Evolutionary conservation across 2,113 vertebrate species (phyloP).

Genomic region (Strix uralensis): DNA sequence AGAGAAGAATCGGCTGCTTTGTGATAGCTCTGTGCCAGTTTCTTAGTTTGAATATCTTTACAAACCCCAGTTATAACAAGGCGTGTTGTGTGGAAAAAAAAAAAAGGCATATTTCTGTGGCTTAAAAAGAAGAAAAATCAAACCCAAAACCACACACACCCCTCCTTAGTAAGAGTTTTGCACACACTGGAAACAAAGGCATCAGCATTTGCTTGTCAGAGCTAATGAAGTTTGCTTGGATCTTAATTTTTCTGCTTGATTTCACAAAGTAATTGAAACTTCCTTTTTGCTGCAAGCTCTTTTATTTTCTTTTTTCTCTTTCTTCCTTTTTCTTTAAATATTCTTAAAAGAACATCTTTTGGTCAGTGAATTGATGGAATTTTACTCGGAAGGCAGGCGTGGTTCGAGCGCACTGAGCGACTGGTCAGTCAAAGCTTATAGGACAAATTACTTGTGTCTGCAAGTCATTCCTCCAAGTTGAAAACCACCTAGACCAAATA

Average conservation of each 20-base stretch:
- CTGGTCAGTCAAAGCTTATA: conserved; percentile 39
- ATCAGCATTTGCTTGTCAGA: conserved; percentile 77
- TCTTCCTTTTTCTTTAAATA: neutral
- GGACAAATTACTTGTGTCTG: conserved; percentile 49
- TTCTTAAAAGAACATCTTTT: conserved; percentile 73
- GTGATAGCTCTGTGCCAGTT: neutral
- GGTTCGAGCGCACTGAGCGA: neutral
- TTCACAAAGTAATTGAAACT: conserved; percentile 85
- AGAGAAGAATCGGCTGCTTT: conserved; percentile 20
- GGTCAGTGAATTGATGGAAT: conserved; percentile 71
- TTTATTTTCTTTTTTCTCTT: too few species aligned
- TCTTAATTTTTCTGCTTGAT: conserved; percentile 83
- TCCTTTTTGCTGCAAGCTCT: conserved; percentile 70
- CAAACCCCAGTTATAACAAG: neutral
- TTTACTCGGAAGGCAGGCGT: conserved; percentile 42
- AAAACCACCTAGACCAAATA: conserved; percentile 51
- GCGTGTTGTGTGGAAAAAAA: neutral
- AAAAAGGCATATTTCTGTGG: neutral
- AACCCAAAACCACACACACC: neutral
- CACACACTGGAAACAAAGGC: conserved; percentile 57
- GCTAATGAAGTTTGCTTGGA: conserved; percentile 81
- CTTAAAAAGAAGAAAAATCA: neutral
- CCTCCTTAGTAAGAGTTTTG: conserved; percentile 4
- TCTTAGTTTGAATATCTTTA: neutral
- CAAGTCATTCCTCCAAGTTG: conserved; percentile 34